Base-by-base conservation (phyloP, 2,888 invertebrate species). In the Esperia sulphurella region DNA sequence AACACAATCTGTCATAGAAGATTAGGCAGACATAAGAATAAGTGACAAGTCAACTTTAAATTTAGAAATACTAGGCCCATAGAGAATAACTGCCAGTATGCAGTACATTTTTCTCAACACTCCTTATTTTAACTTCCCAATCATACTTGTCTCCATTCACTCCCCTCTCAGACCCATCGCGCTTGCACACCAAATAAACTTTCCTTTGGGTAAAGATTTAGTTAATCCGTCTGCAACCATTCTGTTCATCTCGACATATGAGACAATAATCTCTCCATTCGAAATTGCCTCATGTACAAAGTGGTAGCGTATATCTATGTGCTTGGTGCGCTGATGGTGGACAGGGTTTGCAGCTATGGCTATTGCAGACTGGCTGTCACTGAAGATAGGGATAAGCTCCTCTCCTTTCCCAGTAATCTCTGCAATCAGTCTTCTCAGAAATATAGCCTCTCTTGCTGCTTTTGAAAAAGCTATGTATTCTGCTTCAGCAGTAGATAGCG, bases 281-380 rank as follows among this genome's bases (percentile, higher is more conserved):
- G 14, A 10, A 21, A 48, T 43, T 9, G 12, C 28, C 38, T 53
- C 50, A 29, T 48, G n/a, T 8, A 49, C 14, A 48, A 49, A 52
- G 40, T 49, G 45, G 8, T 49, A 14, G 0, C 43, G 37, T 2
- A 52, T 41, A 45, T 54, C 48, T 37, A 55, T 52, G 31, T 52
- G 52, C 12, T 55, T 55, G 8, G 48, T 48, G 31, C 49, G 29
- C n/a, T 41, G 46, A 10, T 52, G 52, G 14, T 42, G 49, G 28
- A 51, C 33, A 28, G 51, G 50, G 38, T 44, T 49, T 41, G 41
- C 30, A 9, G 45, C 31, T 38, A 52, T 41, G 13, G 39, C 41
- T 14, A 48, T 45, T 44, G 52, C 49, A 10, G 46, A 35, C 31
- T 49, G 44, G 35, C 45, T 50, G 41, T 53, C 46, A 46, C n/a